These are phyloP conservation scores for Himalopsyche phryganea DNA, from an alignment of 1,140 invertebrate species.

Conservation along the genomic window DNA sequence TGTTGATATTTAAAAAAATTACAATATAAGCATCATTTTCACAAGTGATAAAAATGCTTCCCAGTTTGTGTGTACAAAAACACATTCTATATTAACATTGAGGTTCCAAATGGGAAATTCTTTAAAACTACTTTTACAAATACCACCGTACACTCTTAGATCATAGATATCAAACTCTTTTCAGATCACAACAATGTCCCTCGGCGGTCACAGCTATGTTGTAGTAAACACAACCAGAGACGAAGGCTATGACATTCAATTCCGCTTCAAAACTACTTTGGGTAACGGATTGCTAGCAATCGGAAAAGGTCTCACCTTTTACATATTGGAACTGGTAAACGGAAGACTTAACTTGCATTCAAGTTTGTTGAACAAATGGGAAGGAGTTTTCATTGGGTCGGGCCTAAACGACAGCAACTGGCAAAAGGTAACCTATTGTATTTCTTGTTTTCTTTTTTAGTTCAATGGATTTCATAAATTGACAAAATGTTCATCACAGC, in stretches of 20 bases:
- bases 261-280: slow-evolving; percentile 87
- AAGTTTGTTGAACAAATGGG: slow-evolving; percentile 82
- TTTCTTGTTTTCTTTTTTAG: too few species aligned
- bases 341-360: slow-evolving; percentile 83
- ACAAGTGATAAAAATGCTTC: too few species aligned
- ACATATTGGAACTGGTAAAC: slow-evolving; percentile 75
- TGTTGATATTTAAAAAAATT: too few species aligned
- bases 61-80: too few species aligned
- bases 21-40: too few species aligned
- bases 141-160: too few species aligned
- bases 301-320: slow-evolving; percentile 76
- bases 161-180: too few species aligned
- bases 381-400: slow-evolving; percentile 80
- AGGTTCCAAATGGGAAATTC: too few species aligned
- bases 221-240: slow-evolving; percentile 70
- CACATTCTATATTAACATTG: too few species aligned
- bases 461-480: too few species aligned
- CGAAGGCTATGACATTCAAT: slow-evolving; percentile 83
- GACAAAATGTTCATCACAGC: too few species aligned
- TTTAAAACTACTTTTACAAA: too few species aligned
- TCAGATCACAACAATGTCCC: slow-evolving; percentile 79
- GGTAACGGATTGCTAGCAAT: slow-evolving; percentile 81
- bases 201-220: slow-evolving; percentile 73
- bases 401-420: slow-evolving; percentile 80
- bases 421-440: slow-evolving; percentile 75